phyloP scores from a whole-genome alignment of 2,113 vertebrate species.

The Caracal caracal region DNA sequence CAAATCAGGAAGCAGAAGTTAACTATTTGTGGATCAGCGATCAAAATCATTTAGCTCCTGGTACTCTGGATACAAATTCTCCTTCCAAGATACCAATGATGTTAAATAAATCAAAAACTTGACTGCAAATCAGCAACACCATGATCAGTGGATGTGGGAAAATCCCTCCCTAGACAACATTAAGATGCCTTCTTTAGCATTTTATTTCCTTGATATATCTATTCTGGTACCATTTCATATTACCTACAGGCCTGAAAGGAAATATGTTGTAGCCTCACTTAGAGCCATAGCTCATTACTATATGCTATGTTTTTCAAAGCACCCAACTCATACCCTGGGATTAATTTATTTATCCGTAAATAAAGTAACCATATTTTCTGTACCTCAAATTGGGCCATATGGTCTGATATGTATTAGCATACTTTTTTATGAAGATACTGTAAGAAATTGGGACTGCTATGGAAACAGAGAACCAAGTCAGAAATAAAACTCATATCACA shows the following conservation, averaged over 20 bases:
- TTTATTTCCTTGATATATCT: neutral
- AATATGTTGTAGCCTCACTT: neutral
- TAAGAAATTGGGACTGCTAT: slow-evolving; percentile 64
- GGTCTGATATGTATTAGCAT: slow-evolving; percentile 52
- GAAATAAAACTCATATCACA: slow-evolving; percentile 67
- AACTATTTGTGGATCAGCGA: neutral
- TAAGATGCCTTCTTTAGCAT: neutral
- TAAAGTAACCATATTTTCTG: slow-evolving; percentile 56
- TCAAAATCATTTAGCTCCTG: neutral
- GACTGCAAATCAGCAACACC: neutral
- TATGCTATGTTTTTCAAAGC: neutral
- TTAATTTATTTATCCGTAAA: slow-evolving; percentile 45
- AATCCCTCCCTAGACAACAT: neutral
- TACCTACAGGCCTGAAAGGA: neutral
- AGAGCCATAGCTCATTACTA: neutral
- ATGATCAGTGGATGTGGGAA: neutral
- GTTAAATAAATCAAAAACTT: neutral
- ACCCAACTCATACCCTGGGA: neutral
- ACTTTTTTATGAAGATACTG: slow-evolving; percentile 61
- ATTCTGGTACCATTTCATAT: neutral
- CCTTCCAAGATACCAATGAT: neutral
- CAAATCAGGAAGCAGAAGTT: slow-evolving; percentile 11
- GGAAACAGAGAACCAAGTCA: slow-evolving; percentile 71
- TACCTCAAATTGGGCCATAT: slow-evolving; percentile 49
- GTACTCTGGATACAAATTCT: neutral